A percentile compares a stretch with the other conserved stretches of the same genome.
Conservation (phyloP, 2,888 invertebrate species). For the Conops quadrifasciatus region DNA sequence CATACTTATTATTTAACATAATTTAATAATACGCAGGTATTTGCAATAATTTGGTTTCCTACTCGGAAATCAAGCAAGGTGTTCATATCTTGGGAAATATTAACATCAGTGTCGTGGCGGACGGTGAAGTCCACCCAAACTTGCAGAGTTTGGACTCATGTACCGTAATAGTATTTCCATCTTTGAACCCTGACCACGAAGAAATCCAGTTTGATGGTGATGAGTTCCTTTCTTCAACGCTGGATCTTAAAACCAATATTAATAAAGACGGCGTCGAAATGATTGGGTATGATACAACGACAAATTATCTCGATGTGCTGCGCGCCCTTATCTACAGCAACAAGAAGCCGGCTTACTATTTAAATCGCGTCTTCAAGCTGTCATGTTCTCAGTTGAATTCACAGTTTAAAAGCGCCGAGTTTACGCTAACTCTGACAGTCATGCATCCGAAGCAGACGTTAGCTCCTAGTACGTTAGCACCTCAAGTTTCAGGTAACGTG, state of each 20-base stretch:
- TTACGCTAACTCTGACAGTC: conserved; percentile 90
- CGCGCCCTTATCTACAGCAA: conserved; percentile 85
- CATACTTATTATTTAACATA: not conserved
- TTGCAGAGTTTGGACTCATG: conserved; percentile 87
- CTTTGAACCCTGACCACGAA: conserved; percentile 95
- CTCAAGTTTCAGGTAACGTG: conserved; percentile 57
- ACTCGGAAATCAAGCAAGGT: conserved; percentile 69
- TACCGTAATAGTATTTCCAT: conserved; percentile 92
- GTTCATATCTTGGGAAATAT: conserved; percentile 89
- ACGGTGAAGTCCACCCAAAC: conserved; percentile 52
- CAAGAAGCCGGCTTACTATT: conserved; percentile 93
- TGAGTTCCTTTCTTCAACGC: conserved; percentile 60
- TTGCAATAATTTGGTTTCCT: conserved; percentile 63
- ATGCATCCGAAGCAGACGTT: conserved; percentile 79
- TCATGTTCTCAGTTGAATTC: conserved; percentile 95
- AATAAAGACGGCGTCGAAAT: conserved; percentile 85
- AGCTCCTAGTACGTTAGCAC: conserved; percentile 66
- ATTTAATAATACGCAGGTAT: conserved; percentile 54
- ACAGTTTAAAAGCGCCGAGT: conserved; percentile 93
- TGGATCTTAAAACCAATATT: conserved; percentile 73
- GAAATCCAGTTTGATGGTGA: conserved; percentile 68
- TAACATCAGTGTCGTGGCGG: conserved; percentile 72
- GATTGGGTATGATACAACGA: conserved; percentile 61
- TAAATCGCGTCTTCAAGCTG: conserved; percentile 94
- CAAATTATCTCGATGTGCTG: conserved; percentile 61